Percentiles rank a stretch among this genome's conserved stretches.
phyloP scores from a whole-genome alignment of 2,113 vertebrate species.

The Canis aureus region DNA sequence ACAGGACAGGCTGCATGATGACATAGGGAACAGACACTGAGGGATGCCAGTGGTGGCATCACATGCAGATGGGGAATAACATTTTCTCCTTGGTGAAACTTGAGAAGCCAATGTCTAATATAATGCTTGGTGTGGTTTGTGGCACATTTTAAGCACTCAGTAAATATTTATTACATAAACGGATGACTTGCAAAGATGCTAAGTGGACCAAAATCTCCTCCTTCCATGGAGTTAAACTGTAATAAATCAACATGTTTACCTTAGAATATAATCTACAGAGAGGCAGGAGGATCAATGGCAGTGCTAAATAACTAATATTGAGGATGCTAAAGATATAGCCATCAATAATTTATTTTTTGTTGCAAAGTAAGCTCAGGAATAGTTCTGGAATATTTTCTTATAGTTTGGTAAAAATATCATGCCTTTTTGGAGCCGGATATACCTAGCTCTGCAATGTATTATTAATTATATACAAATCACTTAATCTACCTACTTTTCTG shows the following conservation, averaged over 20 bases:
- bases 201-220: neutral
- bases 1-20: neutral
- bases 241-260: neutral
- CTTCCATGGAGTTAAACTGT: neutral
- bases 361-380: neutral
- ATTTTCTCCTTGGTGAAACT: neutral
- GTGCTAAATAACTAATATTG: neutral
- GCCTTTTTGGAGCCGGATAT: neutral
- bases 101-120: neutral
- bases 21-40: neutral
- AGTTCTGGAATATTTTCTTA: neutral
- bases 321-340: neutral
- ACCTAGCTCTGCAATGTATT: neutral
- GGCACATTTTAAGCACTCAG: neutral
- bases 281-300: neutral
- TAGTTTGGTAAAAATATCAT: neutral
- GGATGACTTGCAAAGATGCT: neutral
- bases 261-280: neutral
- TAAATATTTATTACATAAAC: conserved; percentile 33
- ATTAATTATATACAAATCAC: neutral
- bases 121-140: neutral
- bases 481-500: neutral
- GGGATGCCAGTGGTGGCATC: neutral
- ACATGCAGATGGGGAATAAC: neutral
- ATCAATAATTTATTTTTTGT: neutral